Evolutionary conservation across 2,797 vertebrate species (phyloP).

Genomic region (Varecia variegata): DNA sequence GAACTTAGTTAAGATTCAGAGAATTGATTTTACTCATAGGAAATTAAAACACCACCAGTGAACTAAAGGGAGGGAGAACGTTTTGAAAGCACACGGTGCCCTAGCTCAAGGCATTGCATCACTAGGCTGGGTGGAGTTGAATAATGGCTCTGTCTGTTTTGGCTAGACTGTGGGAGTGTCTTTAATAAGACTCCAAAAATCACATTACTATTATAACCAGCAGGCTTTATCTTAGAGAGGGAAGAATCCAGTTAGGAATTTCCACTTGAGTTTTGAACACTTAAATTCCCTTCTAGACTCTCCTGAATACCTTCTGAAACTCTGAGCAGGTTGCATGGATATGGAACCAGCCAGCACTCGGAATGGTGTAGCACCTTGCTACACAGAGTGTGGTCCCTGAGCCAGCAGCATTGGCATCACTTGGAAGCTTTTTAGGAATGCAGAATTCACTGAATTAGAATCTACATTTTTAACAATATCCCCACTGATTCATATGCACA

Average conservation of each 20-base stretch:
- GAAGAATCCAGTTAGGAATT: neutral
- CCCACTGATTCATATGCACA: neutral
- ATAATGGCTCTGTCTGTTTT: neutral
- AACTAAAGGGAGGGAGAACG: neutral
- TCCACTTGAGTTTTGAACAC: neutral
- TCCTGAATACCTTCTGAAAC: neutral
- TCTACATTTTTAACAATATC: neutral
- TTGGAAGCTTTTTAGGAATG: neutral
- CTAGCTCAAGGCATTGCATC: neutral
- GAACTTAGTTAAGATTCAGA: neutral
- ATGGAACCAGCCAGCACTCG: neutral
- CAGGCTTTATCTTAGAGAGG: neutral
- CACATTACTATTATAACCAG: neutral
- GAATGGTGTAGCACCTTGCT: neutral
- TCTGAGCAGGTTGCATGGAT: neutral
- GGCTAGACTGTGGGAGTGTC: neutral
- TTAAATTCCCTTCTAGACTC: neutral
- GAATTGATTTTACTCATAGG: neutral
- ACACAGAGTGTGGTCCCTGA: neutral
- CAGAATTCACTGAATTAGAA: neutral
- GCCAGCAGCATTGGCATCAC: neutral
- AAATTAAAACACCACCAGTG: neutral
- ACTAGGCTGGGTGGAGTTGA: neutral
- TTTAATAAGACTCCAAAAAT: neutral
- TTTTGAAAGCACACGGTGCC: neutral